phyloP scores from a whole-genome alignment of 2,113 vertebrate genomes.

The Candoia aspera region DNA sequence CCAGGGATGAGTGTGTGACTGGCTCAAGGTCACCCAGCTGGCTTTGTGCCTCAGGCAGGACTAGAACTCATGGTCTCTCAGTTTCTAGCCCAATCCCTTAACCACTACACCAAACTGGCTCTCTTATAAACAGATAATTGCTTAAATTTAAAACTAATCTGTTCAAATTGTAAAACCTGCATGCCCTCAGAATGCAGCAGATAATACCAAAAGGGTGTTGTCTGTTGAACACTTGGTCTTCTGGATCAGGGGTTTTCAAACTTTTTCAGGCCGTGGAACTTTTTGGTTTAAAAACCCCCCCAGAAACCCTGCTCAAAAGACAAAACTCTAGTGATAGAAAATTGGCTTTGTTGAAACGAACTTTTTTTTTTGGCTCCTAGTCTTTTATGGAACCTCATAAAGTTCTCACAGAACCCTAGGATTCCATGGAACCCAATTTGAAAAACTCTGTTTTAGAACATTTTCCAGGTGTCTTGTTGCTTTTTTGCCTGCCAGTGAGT shows the following conservation, averaged over 20 bases:
- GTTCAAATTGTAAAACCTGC: not conserved
- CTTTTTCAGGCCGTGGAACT: too few relatives aligned
- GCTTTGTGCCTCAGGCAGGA: not conserved
- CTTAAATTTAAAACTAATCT: not conserved
- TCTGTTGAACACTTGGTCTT: not conserved
- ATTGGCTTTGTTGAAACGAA: too few relatives aligned
- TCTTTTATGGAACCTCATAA: too few relatives aligned
- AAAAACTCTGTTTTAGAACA: too few relatives aligned
- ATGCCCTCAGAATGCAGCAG: not conserved
- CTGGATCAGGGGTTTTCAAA: not conserved
- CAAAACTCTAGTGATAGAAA: too few relatives aligned
- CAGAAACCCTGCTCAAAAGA: too few relatives aligned
- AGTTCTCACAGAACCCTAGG: too few relatives aligned
- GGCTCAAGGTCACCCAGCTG: not conserved
- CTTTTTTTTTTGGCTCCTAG: too few relatives aligned
- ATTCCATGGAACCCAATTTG: too few relatives aligned
- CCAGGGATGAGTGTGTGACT: not conserved
- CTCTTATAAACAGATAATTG: not conserved
- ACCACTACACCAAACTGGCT: not conserved
- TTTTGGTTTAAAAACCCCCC: too few relatives aligned
- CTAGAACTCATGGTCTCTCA: not conserved
- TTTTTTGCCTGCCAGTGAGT: too few relatives aligned
- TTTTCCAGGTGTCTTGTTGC: too few relatives aligned
- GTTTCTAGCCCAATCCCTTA: not conserved
- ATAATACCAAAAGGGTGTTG: not conserved